Conservation (phyloP, 2,113 vertebrate genomes). For the Pollachius pollachius region DNA sequence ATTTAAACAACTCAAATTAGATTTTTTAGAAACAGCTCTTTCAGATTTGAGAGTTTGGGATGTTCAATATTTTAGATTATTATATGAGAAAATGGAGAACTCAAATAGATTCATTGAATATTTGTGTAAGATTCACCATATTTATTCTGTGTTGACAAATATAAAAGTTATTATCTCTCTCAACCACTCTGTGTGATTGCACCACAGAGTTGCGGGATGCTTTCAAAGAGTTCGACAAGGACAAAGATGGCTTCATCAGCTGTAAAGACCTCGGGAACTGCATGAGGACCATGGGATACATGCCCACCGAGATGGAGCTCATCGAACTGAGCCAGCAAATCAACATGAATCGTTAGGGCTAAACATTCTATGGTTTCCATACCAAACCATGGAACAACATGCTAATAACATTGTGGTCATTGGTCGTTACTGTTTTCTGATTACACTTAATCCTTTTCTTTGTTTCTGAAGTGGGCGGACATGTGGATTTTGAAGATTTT, state of each 20-base stretch:
- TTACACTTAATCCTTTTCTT: neutral
- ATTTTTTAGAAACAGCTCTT: no score
- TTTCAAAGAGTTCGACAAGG: conserved; percentile 97
- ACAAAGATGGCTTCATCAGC: conserved; percentile 97
- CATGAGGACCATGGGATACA: conserved; percentile 99
- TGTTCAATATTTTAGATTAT: no score
- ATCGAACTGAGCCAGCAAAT: conserved; percentile 97
- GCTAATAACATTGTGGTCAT: neutral
- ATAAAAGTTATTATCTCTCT: no score
- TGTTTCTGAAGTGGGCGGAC: conserved; percentile 86
- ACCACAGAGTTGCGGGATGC: conserved; percentile 90
- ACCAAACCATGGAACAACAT: neutral
- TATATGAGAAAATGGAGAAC: no score
- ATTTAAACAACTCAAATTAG: no score
- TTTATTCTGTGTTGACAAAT: no score
- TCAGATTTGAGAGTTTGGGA: no score
- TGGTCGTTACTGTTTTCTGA: no score
- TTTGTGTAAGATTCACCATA: no score
- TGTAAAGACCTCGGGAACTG: conserved; percentile 97
- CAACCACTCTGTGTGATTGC: conserved; percentile 14
- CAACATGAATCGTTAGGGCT: conserved; percentile 95
- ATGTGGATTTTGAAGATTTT: conserved; percentile 98
- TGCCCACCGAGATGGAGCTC: conserved; percentile 99
- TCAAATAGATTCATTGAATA: no score
- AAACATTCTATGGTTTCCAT: neutral